Percentiles rank a stretch among this genome's conserved stretches.
These are phyloP conservation scores for Virgularia gustaviana DNA, from an alignment of 92 coral and sea anemone species.

Conservation along the genomic window DNA sequence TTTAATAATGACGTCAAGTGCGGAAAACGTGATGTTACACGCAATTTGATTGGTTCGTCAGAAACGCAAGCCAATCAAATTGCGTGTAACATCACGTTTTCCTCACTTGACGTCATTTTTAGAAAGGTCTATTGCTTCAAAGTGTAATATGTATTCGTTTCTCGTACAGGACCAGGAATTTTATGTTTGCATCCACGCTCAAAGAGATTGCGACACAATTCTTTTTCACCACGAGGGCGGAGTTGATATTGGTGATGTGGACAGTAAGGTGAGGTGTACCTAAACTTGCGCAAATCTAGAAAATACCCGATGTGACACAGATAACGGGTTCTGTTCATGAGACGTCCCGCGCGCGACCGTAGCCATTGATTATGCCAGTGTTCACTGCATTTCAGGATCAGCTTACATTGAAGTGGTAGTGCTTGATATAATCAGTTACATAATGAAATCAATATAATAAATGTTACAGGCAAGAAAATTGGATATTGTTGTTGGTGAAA, in stretches of 20 bases:
- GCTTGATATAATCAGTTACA: not conserved
- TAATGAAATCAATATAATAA: not conserved
- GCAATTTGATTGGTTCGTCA: too few species aligned
- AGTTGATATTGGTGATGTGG: constrained; percentile 95
- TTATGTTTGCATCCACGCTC: constrained; percentile 90
- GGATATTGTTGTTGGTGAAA: constrained; percentile 65
- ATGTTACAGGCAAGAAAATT: constrained; percentile 74
- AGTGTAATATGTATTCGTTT: not conserved
- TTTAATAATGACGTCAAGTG: too few species aligned
- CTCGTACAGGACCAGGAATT: constrained; percentile 70
- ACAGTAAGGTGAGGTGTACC: constrained; percentile 64
- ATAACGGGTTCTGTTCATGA: too few species aligned
- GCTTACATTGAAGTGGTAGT: not conserved
- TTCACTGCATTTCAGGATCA: too few species aligned
- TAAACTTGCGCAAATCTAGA: not conserved
- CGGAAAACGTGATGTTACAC: too few species aligned
- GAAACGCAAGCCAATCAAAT: too few species aligned
- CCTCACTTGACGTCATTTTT: too few species aligned
- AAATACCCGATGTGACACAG: too few species aligned
- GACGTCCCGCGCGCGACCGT: too few species aligned
- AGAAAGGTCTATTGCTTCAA: too few species aligned
- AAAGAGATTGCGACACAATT: constrained; percentile 86
- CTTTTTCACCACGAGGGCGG: constrained; percentile 96
- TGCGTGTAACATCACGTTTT: too few species aligned
- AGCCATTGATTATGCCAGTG: not conserved